Evolutionary conservation across 2,888 invertebrate species (phyloP), one percentile per base, ranked within the genome.

Genomic region (Caenorhabditis parvicauda): DNA sequence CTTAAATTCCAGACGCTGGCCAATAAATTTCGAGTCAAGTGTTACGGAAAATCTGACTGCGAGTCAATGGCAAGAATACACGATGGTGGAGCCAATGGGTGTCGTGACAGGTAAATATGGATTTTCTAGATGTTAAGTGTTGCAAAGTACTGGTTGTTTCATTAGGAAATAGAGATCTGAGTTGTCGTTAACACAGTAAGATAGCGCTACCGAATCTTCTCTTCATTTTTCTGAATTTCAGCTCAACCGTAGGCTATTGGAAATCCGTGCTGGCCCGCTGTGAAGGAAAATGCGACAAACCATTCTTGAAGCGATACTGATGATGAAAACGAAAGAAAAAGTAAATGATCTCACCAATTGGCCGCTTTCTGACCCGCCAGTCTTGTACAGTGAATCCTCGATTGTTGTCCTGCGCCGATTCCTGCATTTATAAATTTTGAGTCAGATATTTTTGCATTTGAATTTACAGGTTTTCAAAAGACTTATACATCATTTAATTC

Each of bases 361-460:
- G 92, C 90, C 24, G 94, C 93, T 83, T 98, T 98, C 80, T 92
- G 91, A 43, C 94, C 95, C 56, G 96, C 96, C 73, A 98, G 86
- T 72, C 95, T 87, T 0, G 95, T 95, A 84, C 96, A 98, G 83
- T 98, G 96, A 80, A 98, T 95, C 67, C 96, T 88, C 0, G 93
- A 94, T 83, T 98, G 96, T 81, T 98, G 96, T 0, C 96, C 96
- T n/a, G 96, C 96, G 27, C 96, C 96, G 75, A 94, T 94, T 19
- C 96, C 96, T 76, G n/a, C n/a, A n/a, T n/a, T n/a, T n/a, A n/a
- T n/a, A n/a, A n/a, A n/a, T n/a, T n/a, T n/a, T n/a, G n/a, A n/a
- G 95, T 88, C 14, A 91, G 89, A 86, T 91, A 43, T 54, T 50
- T 54, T 44, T 19, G 25, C 19, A 32, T 22, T 19, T n/a, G n/a